Base-by-base conservation (phyloP, 1,140 invertebrate genomes). In the Manduca sexta region DNA sequence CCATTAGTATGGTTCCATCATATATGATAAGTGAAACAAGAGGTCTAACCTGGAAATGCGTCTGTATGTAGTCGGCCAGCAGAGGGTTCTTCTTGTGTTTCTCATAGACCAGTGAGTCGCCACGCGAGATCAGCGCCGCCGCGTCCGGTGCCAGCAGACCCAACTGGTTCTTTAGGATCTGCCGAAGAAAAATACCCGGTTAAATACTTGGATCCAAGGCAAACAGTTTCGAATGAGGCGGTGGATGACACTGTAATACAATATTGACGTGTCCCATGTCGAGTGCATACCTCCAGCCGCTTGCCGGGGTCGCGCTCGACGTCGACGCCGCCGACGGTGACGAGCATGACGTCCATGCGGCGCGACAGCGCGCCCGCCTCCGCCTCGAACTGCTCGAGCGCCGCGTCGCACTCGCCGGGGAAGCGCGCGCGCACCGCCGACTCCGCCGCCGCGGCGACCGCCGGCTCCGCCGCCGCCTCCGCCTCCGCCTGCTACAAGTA, bases 61-160 rank as follows among this genome's bases (percentile, higher is more conserved):
- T 86, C 45, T 88, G 89, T 37, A 91, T 85, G 60, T 85, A 87
- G 15, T 88, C 88, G 2, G 89, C 91, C 29, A 88, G 78, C 17
- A 64, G 56, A 18, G 90, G 88, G 69, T 89, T 86, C 40, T 74
- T 69, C 42, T 73, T 84, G 61, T 92, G 91, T 49, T 65, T 72
- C 1, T 53, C 68, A 50, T 82, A 85, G 18, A 94, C 91, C 26
- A 95, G 79, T 35, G 91, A 91, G 69, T 95, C 93, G 1, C 93
- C 93, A 66, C 90, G 90, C 10, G 93, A 94, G 37, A 95, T 94
- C 12, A 94, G 80, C 35, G 91, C 90, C 8, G 93, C 93, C 43
- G 93, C 93, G 74, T 94, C 93, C 0, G 93, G 92, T 4, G 93
- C 93, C 45, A 94, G 72, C 38, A 83, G 84, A 18, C 89, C 89